These are phyloP conservation scores for Volucella inanis DNA, from an alignment of 2,888 invertebrate species.

Conservation along the genomic window DNA sequence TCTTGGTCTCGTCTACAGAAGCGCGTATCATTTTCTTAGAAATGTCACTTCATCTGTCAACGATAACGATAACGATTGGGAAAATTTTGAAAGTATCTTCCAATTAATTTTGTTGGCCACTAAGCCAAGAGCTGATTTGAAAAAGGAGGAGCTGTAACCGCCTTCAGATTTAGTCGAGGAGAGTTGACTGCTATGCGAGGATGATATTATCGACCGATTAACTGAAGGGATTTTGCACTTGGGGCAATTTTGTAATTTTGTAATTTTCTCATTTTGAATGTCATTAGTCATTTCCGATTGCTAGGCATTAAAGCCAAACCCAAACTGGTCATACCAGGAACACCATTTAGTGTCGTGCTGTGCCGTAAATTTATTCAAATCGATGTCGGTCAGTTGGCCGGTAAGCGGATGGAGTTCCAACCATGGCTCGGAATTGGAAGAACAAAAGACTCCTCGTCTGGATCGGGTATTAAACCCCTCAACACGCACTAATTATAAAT, in stretches of 20 bases:
- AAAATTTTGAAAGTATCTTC: slow-evolving; percentile 43
- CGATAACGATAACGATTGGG: slow-evolving; percentile 45
- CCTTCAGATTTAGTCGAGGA: not conserved
- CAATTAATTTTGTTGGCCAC: slow-evolving; percentile 37
- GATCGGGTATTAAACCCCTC: slow-evolving; percentile 56
- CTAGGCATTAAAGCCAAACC: slow-evolving; percentile 20
- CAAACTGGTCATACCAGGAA: not conserved
- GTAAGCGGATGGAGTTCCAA: not conserved
- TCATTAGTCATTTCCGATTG: slow-evolving; percentile 66
- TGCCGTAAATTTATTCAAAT: slow-evolving; percentile 58
- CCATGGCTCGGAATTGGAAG: not conserved
- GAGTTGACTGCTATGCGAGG: no score
- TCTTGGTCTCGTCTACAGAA: no score
- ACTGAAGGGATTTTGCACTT: slow-evolving; percentile 23
- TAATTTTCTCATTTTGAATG: slow-evolving; percentile 58
- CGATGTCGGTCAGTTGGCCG: slow-evolving; percentile 17
- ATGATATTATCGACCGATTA: not conserved
- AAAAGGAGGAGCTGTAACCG: not conserved
- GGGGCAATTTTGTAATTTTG: slow-evolving; percentile 40
- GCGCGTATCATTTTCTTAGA: not conserved
- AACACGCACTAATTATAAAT: slow-evolving; percentile 72
- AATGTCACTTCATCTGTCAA: slow-evolving; percentile 56
- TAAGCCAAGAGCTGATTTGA: slow-evolving; percentile 34
- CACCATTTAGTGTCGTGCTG: not conserved
- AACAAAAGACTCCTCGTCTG: slow-evolving; percentile 15